phyloP scores from a whole-genome alignment of 2,888 invertebrate species.

The Mimachlamys varia region DNA sequence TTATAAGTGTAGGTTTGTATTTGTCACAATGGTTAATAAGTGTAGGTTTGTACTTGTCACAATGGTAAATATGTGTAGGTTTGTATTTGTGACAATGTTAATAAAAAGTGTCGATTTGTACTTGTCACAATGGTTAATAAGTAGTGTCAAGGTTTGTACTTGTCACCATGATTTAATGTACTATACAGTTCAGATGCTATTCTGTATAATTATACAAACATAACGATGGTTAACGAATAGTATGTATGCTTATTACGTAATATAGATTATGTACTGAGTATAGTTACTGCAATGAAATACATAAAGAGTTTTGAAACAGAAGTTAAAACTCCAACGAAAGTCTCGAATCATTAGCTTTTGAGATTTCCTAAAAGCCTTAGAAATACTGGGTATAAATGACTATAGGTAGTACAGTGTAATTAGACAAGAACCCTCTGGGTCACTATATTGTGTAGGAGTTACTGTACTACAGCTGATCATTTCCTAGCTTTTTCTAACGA shows the following conservation, averaged over 20 bases:
- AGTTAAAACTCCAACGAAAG: too few species aligned
- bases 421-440: too few species aligned
- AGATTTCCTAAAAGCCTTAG: too few species aligned
- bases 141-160: not conserved
- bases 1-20: not conserved
- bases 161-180: not conserved
- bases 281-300: not conserved
- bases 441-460: too few species aligned
- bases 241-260: too few species aligned
- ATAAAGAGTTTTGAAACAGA: not conserved
- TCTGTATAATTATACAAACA: not conserved
- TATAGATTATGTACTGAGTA: not conserved
- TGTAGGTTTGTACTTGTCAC: too few species aligned
- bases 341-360: too few species aligned
- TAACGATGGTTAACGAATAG: not conserved
- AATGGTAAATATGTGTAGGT: not conserved
- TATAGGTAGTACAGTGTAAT: too few species aligned
- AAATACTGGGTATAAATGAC: too few species aligned
- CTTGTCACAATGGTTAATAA: not conserved
- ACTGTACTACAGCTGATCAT: too few species aligned
- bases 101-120: not conserved
- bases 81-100: not conserved
- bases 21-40: too few species aligned
- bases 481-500: too few species aligned
- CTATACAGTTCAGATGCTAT: not conserved